Evolutionary conservation across 2,888 invertebrate genomes (phyloP).

Genomic region (Tuta absoluta): DNA sequence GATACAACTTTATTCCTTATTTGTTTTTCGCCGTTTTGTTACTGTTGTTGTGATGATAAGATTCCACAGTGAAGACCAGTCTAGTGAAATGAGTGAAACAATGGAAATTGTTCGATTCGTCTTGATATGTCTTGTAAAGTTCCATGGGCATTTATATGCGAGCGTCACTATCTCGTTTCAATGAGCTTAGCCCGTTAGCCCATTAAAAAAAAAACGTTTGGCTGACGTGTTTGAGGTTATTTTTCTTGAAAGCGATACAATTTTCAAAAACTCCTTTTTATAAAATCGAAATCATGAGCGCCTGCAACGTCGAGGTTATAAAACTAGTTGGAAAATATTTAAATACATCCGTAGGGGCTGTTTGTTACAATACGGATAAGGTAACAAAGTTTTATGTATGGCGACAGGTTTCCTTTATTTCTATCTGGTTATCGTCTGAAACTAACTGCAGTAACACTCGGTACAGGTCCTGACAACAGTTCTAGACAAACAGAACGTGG

Average conservation of each 20-base stretch:
- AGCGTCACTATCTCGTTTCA: too few species aligned
- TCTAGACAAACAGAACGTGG: constrained; percentile 65
- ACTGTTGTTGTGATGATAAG: too few species aligned
- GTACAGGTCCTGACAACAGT: constrained; percentile 75
- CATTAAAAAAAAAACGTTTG: too few species aligned
- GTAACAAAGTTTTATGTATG: constrained; percentile 41
- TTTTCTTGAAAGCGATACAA: neutral
- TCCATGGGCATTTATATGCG: too few species aligned
- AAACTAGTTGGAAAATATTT: constrained; percentile 79
- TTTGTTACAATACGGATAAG: constrained; percentile 80
- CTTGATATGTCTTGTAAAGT: too few species aligned
- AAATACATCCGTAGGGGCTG: constrained; percentile 72
- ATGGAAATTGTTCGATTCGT: too few species aligned
- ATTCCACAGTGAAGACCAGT: too few species aligned
- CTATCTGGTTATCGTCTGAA: neutral
- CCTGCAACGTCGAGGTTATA: constrained; percentile 66
- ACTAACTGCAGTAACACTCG: neutral
- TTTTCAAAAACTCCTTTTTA: neutral
- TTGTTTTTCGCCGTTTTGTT: too few species aligned
- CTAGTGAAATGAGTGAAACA: too few species aligned
- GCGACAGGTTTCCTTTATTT: neutral
- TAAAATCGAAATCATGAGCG: constrained; percentile 46
- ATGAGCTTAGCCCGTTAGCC: too few species aligned
- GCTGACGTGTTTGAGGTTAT: constrained; percentile 1
- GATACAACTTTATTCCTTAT: too few species aligned